Conservation (phyloP, 2,113 vertebrate species). For the Psammodynastes pulverulentus region DNA sequence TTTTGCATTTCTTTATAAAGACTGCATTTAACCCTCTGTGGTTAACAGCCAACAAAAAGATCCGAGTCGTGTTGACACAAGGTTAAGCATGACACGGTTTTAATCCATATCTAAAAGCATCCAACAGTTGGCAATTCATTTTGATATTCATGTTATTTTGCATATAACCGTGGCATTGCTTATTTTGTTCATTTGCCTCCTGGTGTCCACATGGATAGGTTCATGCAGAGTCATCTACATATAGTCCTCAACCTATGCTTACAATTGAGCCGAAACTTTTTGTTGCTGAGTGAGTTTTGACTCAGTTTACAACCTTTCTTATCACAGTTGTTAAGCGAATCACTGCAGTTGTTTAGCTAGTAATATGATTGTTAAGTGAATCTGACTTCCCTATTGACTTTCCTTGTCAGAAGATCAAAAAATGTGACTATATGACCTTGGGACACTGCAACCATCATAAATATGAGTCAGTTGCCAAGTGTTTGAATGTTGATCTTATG, state of each 20-base stretch:
- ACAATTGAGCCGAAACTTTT: too few relatives aligned
- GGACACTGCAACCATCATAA: too few relatives aligned
- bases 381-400: too few relatives aligned
- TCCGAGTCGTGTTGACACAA: not conserved
- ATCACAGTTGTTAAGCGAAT: too few relatives aligned
- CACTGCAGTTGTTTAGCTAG: too few relatives aligned
- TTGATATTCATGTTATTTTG: not conserved
- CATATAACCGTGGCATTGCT: not conserved
- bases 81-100: not conserved
- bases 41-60: slow-evolving; percentile 7
- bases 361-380: too few relatives aligned
- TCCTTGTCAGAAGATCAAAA: too few relatives aligned
- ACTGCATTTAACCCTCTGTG: not conserved
- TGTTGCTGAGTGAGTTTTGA: too few relatives aligned
- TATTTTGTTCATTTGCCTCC: not conserved
- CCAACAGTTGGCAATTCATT: not conserved
- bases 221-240: not conserved
- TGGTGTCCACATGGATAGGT: not conserved
- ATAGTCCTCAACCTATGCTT: too few relatives aligned
- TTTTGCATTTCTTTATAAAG: slow-evolving; percentile 14
- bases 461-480: too few relatives aligned
- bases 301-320: too few relatives aligned
- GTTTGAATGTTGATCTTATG: not conserved
- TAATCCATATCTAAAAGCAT: not conserved
- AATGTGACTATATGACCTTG: too few relatives aligned